Conservation (phyloP, 2,797 vertebrate genomes). For the Typhlichthys subterraneus region DNA sequence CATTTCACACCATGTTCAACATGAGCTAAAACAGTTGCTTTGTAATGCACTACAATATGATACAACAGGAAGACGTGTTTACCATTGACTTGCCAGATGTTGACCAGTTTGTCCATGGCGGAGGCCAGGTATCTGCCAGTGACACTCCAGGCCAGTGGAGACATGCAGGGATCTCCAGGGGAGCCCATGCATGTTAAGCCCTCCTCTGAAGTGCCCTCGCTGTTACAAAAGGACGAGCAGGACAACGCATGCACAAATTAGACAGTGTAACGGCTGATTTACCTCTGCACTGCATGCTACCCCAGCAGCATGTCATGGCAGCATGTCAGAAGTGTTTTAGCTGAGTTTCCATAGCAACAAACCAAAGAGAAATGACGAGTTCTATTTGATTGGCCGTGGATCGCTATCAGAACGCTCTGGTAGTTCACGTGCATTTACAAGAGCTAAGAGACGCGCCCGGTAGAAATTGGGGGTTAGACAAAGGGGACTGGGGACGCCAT, state of each 20-base stretch:
- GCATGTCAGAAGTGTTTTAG: too few relatives aligned
- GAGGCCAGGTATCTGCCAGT: slow-evolving; percentile 93
- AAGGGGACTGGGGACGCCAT: too few relatives aligned
- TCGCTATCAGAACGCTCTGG: too few relatives aligned
- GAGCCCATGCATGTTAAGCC: slow-evolving; percentile 79
- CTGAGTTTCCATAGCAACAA: too few relatives aligned
- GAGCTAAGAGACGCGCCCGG: too few relatives aligned
- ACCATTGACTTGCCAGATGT: slow-evolving; percentile 99
- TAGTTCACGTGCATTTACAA: too few relatives aligned
- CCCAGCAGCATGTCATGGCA: too few relatives aligned
- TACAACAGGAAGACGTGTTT: slow-evolving; percentile 20
- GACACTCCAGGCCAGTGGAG: slow-evolving; percentile 91
- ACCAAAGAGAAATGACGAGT: too few relatives aligned
- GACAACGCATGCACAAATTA: neutral
- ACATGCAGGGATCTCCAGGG: slow-evolving; percentile 87
- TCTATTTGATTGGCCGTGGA: too few relatives aligned
- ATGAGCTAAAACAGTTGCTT: neutral
- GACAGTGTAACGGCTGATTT: too few relatives aligned
- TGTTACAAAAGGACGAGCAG: slow-evolving; percentile 41
- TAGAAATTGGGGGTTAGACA: too few relatives aligned
- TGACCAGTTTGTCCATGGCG: slow-evolving; percentile 93
- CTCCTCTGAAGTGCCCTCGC: slow-evolving; percentile 86
- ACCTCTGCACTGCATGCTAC: too few relatives aligned
- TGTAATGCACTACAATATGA: neutral
- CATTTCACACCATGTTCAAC: neutral